Evolutionary conservation across 2,113 vertebrate genomes (phyloP).

Genomic region (Andinoacara biseriatus): DNA sequence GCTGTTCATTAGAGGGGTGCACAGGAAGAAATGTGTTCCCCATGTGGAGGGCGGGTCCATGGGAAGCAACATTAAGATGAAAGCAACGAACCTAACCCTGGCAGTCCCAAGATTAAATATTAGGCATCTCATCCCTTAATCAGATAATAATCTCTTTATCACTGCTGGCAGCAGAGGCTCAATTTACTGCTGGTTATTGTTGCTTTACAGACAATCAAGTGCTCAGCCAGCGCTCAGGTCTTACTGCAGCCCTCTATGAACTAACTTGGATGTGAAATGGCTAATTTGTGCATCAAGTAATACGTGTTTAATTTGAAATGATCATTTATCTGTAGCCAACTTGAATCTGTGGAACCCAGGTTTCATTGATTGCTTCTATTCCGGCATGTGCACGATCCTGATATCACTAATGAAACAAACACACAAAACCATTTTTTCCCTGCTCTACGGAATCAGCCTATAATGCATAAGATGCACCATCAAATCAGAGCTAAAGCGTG

Average conservation of each 20-base stretch:
- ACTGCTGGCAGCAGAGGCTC: slow-evolving; percentile 32
- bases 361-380: slow-evolving; percentile 19
- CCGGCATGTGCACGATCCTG: background rate
- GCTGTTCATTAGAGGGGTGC: slow-evolving; percentile 65
- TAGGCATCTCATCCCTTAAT: slow-evolving; percentile 60
- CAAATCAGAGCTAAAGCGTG: background rate
- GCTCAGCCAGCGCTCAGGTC: slow-evolving; percentile 28
- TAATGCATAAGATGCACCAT: slow-evolving; percentile 12
- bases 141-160: slow-evolving; percentile 68
- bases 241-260: background rate
- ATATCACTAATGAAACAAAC: slow-evolving; percentile 16
- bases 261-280: background rate
- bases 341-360: background rate
- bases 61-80: slow-evolving; percentile 62
- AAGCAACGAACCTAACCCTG: slow-evolving; percentile 61
- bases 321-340: background rate
- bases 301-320: background rate
- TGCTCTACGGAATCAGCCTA: background rate
- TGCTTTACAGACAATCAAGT: slow-evolving; percentile 36
- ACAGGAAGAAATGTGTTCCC: slow-evolving; percentile 65
- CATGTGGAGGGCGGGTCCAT: slow-evolving; percentile 63
- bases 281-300: background rate
- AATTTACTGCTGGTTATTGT: slow-evolving; percentile 53
- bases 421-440: slow-evolving; percentile 1
- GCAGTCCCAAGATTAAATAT: slow-evolving; percentile 66